Base-by-base conservation (phyloP, 1,140 invertebrate genomes). In the Sinella curviseta region DNA sequence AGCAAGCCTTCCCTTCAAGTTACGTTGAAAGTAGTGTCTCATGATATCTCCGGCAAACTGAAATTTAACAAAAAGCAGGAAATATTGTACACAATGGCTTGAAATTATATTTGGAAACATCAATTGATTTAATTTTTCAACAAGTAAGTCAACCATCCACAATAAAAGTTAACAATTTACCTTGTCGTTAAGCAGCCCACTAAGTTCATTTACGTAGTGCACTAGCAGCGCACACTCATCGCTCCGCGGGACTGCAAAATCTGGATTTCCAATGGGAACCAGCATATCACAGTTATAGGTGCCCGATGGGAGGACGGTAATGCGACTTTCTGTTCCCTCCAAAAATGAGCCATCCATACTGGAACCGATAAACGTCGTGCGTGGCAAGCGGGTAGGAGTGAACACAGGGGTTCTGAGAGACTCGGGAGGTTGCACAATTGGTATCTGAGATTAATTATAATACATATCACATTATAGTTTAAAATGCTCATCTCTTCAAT, bases 261-360 rank as follows among this genome's bases (percentile, higher is more conserved):
- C 81, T 0, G 78, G 78, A 30, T 82, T 79, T 31, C 81, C 78
- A 30, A 30, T 30, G 4, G 81, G 70, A 55, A 57, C 74, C 31
- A 79, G n/a, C 78, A 79, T 79, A 73, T 26, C 33, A 8, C 70
- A 31, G 14, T 20, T 76, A 0, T 65, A 30, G 35, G 35, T 35
- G 0, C 75, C 81, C 20, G 74, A 54, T n/a, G 74, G 74, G 2
- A 75, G 39, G 26, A 70, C 65, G 14, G 65, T 70, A 14, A 70
- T 70, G 3, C 65, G 65, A 33, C 31, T 70, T 70, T 70, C 65
- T n/a, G 65, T 70, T 8, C 65, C 65, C 30, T 70, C 65, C 65
- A 70, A n/a, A 8, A 33, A 8, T 8, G 65, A 70, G 4, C 28
- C 26, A 14, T 70, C 65, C 2, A 70, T 12, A 8, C 28, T 31